Base-by-base conservation (phyloP, 2,888 invertebrate genomes). In the Rambutsinella grinnellia region DNA sequence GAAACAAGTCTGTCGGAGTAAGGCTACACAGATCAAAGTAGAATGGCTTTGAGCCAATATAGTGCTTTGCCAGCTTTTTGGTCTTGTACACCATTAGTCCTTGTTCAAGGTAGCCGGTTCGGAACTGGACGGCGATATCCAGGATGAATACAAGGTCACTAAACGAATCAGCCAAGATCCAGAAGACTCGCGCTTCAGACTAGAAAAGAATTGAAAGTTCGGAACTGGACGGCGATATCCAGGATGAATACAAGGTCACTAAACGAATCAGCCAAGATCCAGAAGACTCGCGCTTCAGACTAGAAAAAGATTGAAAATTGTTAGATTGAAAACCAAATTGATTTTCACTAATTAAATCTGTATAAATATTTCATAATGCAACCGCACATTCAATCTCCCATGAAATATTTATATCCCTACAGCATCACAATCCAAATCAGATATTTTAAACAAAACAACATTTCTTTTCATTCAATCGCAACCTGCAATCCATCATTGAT, bases 51-150 rank as follows among this genome's bases (percentile, higher is more conserved):
- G 96, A 96, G 81, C 91, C 90, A 82, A 95, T 88, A 87, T 97
- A 97, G 86, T 96, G 96, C 82, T 92, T 92, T 70, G 96, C 95
- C 79, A 97, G 89, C 86, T 97, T 97, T 86, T 90, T 93, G 78
- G 93, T 93, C 87, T 97, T 94, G 88, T 95, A 96, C 51, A 97
- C 93, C 93, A 97, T 95, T 21, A 97, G 90, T 49, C 96, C 97
- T 86, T 96, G 96, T 87, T 97, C 97, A 85, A 97, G 88, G 87
- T 97, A 97, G 19, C 97, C 97, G 54, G 97, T 97, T 81, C 97
- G 90, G 84, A 97, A 91, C 87, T 97, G 97, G 79, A 97, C 95
- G 67, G 92, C 90, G 83, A 97, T 92, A 88, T 98, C 97, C 82
- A 94, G 87, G 65, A 96, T 89, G 88, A 96, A 97, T 79, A 96